These are phyloP conservation scores for Teleiodes luculella DNA, from an alignment of 2,888 invertebrate genomes.

Conservation along the genomic window DNA sequence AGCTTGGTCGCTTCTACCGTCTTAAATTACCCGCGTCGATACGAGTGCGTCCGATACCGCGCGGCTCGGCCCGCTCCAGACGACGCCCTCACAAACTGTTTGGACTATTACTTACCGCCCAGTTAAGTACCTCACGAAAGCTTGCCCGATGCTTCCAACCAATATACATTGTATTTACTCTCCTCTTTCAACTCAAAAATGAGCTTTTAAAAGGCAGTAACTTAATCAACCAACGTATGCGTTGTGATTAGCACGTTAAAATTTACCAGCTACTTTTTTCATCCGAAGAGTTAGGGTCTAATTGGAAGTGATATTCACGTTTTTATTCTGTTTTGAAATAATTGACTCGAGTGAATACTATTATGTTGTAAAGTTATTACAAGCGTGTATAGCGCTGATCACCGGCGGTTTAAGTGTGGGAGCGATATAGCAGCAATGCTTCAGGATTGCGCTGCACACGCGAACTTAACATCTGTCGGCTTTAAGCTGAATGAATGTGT, in stretches of 20 bases:
- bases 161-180: slow-evolving; percentile 54
- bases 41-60: slow-evolving; percentile 38
- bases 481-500: slow-evolving; percentile 44
- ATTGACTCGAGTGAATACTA: slow-evolving; percentile 10
- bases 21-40: slow-evolving; percentile 65
- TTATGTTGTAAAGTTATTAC: slow-evolving; percentile 16
- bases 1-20: slow-evolving; percentile 62
- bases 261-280: slow-evolving; percentile 20
- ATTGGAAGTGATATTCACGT: slow-evolving; percentile 10
- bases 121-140: slow-evolving; percentile 47
- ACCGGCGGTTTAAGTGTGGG: slow-evolving; percentile 34
- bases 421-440: slow-evolving; percentile 35
- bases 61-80: slow-evolving; percentile 42
- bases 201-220: slow-evolving; percentile 56
- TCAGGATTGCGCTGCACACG: slow-evolving; percentile 45
- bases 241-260: slow-evolving; percentile 48
- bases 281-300: slow-evolving; percentile 12
- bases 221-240: slow-evolving; percentile 58
- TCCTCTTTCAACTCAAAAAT: slow-evolving; percentile 48
- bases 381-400: slow-evolving; percentile 31
- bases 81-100: slow-evolving; percentile 55
- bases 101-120: slow-evolving; percentile 63
- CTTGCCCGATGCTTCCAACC: slow-evolving; percentile 44
- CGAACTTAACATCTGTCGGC: slow-evolving; percentile 52
- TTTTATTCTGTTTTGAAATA: slow-evolving; percentile 11